Conservation (phyloP, 2,113 vertebrate species). For the Rhea pennata region DNA sequence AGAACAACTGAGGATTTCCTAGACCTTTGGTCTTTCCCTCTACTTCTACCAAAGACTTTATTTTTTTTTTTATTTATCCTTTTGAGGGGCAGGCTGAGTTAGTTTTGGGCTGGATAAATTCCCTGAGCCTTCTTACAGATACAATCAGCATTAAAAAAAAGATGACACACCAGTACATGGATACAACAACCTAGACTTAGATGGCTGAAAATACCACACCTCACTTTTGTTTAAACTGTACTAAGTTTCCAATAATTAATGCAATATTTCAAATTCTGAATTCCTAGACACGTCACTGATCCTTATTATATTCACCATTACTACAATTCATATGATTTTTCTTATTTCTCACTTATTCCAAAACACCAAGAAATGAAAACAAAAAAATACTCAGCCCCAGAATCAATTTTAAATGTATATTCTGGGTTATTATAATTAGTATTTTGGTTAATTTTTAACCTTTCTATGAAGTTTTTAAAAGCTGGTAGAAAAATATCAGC, state of each 20-base stretch:
- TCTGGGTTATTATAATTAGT: not conserved
- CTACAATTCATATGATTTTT: not conserved
- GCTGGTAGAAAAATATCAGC: not conserved
- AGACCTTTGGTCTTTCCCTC: not conserved
- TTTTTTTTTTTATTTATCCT: not conserved
- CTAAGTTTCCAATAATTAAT: not conserved
- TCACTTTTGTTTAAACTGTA: constrained; percentile 17
- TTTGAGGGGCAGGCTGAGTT: not conserved
- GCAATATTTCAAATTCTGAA: not conserved
- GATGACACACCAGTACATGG: not conserved
- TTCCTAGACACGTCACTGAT: not conserved
- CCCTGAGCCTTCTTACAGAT: constrained; percentile 1
- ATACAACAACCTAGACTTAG: not conserved
- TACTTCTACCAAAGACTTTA: not conserved
- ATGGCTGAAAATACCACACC: not conserved
- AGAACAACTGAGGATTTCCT: not conserved
- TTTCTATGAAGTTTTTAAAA: not conserved
- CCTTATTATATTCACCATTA: not conserved
- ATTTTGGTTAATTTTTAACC: not conserved
- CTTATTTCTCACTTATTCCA: not conserved
- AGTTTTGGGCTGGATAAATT: constrained; percentile 20
- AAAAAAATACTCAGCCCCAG: not conserved
- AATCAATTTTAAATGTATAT: not conserved
- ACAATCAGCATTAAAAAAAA: not conserved
- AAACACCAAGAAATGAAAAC: not conserved